Evolutionary conservation across 2,113 vertebrate genomes (phyloP).

Genomic region (Polyodon spathula): DNA sequence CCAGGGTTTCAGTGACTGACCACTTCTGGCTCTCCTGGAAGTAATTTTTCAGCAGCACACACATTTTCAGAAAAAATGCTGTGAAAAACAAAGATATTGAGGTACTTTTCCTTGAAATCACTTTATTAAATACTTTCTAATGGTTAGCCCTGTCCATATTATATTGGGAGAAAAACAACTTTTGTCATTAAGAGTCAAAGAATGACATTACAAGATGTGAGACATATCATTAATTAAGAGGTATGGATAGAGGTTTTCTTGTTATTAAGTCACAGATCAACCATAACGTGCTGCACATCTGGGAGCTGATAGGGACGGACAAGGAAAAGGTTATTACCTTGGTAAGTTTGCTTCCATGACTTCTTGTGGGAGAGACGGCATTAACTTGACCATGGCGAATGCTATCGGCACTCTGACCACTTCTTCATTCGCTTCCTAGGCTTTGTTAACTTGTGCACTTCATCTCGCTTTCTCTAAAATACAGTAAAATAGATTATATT

Average conservation of each 20-base stretch:
- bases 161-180: too few relatives aligned
- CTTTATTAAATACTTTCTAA: too few relatives aligned
- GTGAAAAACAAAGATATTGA: background rate
- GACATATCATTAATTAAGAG: too few relatives aligned
- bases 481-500: conserved; percentile 7
- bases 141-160: too few relatives aligned
- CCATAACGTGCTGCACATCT: too few relatives aligned
- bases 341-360: conserved; percentile 85
- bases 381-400: conserved; percentile 88
- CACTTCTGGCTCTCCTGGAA: too few relatives aligned
- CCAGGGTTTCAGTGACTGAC: conserved; percentile 75
- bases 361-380: conserved; percentile 80
- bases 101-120: too few relatives aligned
- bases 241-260: too few relatives aligned
- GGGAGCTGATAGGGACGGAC: too few relatives aligned
- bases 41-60: conserved; percentile 78
- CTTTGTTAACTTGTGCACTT: conserved; percentile 85
- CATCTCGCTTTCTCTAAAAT: conserved; percentile 76
- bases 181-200: too few relatives aligned
- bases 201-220: too few relatives aligned
- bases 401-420: conserved; percentile 81
- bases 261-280: too few relatives aligned
- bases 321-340: conserved; percentile 41
- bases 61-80: conserved; percentile 90
- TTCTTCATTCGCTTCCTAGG: conserved; percentile 79